phyloP scores from a whole-genome alignment of 2,113 vertebrate genomes.

The Aptenodytes patagonicus region DNA sequence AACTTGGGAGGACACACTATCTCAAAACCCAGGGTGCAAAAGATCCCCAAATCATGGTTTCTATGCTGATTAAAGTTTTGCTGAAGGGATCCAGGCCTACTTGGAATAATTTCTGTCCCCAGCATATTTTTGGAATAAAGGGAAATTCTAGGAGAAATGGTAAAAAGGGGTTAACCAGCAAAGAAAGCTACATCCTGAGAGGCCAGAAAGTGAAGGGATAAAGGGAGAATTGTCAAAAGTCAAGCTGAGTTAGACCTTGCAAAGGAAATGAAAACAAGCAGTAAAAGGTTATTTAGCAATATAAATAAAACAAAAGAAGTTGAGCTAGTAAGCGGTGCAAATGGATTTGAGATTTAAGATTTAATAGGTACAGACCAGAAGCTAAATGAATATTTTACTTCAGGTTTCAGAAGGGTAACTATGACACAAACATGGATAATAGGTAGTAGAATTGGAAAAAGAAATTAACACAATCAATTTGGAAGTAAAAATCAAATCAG shows the following conservation, averaged over 20 bases:
- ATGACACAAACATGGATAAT: neutral
- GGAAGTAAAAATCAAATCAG: neutral
- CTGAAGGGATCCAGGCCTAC: neutral
- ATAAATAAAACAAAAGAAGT: neutral
- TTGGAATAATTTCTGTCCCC: neutral
- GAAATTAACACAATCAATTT: neutral
- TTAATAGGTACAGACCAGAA: neutral
- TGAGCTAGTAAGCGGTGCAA: neutral
- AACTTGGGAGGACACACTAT: neutral
- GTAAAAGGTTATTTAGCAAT: neutral
- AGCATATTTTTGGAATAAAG: neutral
- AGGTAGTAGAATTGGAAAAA: neutral
- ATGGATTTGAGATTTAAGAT: neutral
- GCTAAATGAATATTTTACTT: neutral
- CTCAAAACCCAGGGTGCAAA: neutral
- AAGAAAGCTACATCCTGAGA: neutral
- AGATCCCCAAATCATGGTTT: neutral
- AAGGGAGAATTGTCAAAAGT: neutral
- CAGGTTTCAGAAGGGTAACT: neutral
- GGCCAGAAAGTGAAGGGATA: neutral
- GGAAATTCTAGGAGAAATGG: neutral
- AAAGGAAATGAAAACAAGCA: slow-evolving; percentile 19
- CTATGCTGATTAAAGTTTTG: neutral
- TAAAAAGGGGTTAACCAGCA: neutral
- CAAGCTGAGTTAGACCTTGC: neutral